Evolutionary conservation across 2,797 vertebrate genomes (phyloP), one percentile per base, ranked within the genome.

Genomic region (Argya squamiceps): DNA sequence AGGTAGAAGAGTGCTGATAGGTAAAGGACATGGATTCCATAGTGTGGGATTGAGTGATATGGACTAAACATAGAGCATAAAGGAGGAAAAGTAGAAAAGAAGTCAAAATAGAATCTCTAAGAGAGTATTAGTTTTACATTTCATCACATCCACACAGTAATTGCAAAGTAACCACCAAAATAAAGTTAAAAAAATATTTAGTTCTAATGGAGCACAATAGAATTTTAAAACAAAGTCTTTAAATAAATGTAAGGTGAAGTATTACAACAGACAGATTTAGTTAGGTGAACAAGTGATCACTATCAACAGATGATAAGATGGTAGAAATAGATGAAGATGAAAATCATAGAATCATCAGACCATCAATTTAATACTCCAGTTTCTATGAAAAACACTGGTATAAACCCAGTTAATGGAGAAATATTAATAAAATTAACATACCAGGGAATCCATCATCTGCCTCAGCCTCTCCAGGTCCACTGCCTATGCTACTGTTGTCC

Each of bases 1-100:
- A 99, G 92, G 99, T 98, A 93, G 99, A 99, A 92, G 99, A 99
- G 95, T 99, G 99, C 93, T 99, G 98, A 98, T 99, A 99, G 97
- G 98, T 99, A 98, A 99, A 99, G 91, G 99, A 99, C 99, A 99
- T 98, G 95, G 99, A 99, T 89, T 99, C 99, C 93, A 99, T 98
- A 89, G 99, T 99, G 97, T 98, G 99, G 91, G 99, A 99, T 62
- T 99, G 99, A 98, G 99, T 99, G 97, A 99, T 99, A 97, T 97
- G 99, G 97, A 99, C 99, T 99, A 83, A 96, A 97, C 79, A 95
- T 88, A 96, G 97, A 96, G 91, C 89, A 95, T 44, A 94, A 78
- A 88, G 96, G 88, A 97, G 92, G 96, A 89, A 89, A 93, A 96
- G 94, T 93, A 97, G 92, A 97, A 93, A 93, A 94, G 71, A 93